Percentiles rank a stretch among this genome's conserved stretches.
phyloP scores from a whole-genome alignment of 2,797 vertebrate species.

The Calcarius lapponicus region DNA sequence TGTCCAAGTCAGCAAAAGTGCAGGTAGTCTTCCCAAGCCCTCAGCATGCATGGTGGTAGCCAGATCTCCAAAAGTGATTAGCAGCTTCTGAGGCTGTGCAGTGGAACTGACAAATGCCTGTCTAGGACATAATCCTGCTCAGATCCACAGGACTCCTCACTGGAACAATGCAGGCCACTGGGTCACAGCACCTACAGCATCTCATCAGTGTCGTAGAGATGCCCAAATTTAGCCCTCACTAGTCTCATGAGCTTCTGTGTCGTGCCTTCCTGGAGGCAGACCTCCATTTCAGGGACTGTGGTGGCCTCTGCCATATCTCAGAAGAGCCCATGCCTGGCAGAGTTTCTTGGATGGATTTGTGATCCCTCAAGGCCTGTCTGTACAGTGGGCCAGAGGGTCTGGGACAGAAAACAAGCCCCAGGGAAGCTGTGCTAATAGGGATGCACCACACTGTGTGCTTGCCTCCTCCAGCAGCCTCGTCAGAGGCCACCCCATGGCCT shows the following conservation, averaged over 20 bases:
- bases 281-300: background rate
- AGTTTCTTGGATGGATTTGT: background rate
- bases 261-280: background rate
- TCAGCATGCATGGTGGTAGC: background rate
- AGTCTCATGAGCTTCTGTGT: background rate
- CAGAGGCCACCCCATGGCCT: background rate
- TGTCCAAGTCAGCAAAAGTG: background rate
- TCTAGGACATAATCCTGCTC: background rate
- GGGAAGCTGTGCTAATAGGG: background rate
- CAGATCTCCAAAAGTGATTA: background rate
- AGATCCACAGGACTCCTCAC: background rate
- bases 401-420: background rate
- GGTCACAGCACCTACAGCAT: background rate
- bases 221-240: background rate
- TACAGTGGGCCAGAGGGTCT: background rate
- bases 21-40: background rate
- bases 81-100: background rate
- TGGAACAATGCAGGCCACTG: background rate
- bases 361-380: background rate
- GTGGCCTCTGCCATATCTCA: background rate
- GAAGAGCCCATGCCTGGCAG: background rate
- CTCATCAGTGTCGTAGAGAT: background rate
- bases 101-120: background rate
- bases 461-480: background rate
- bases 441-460: rapidly evolving